Base-by-base conservation (phyloP, 2,888 invertebrate species). In the Spisula solida region DNA sequence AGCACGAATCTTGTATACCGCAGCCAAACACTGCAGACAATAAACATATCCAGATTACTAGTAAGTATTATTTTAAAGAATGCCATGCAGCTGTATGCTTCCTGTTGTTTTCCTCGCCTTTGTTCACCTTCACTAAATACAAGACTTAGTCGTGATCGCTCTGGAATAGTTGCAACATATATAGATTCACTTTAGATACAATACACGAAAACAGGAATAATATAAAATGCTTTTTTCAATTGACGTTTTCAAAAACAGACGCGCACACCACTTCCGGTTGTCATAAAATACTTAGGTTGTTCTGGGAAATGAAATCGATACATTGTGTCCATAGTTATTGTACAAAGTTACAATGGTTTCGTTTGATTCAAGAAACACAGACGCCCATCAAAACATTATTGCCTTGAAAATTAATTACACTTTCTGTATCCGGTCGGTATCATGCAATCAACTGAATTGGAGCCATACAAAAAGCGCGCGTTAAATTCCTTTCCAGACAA, bases 361-460 rank as follows among this genome's bases (percentile, higher is more conserved):
- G 75, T 75, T 75, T 75, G 75, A 75, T 16, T 31, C 75, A 34
- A 34, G 75, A 75, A 75, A 34, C 12, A 34, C 75, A 75, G 75
- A 75, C 75, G 6, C 75, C 34, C 75, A 31, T 34, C 34, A 75
- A 75, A 75, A 75, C 60, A 75, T 75, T 5, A 75, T 75, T 75
- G 75, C 75, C 18, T 75, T 16, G 75, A 75, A 75, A 75, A 75
- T 75, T 75, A 75, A 75, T 75, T 75, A 75, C 34, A 34, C 29
- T 75, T 75, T 75, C 34, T 1, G 75, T 25, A 75, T 18, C 34
- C 12, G 31, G 16, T 75, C 75, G 31, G 31, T 75, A 75, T 18
- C 31, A 75, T 34, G 34, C 25, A 75, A 75, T 75, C 75, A 75
- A 34, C 75, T 75, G 16, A 31, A 75, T 75, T 75, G 75, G 20